Conservation (phyloP, 2,113 vertebrate genomes). For the Alaudala cheleensis region DNA sequence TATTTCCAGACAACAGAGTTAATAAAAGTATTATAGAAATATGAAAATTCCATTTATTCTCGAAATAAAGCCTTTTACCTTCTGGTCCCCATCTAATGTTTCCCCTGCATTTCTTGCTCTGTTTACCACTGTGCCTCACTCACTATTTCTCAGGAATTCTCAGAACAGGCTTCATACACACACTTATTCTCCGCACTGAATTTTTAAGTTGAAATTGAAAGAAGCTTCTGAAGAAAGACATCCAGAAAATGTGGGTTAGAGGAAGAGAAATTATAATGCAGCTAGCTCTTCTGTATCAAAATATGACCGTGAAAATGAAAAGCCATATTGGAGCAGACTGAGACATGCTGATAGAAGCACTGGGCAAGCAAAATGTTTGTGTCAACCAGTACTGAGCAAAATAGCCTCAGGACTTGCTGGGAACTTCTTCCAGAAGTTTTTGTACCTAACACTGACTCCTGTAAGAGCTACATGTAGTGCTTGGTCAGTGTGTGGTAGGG, state of each 20-base stretch:
- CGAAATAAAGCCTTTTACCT: neutral
- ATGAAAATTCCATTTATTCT: neutral
- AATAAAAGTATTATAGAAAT: neutral
- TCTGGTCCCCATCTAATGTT: neutral
- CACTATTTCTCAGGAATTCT: neutral
- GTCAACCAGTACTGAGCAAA: neutral
- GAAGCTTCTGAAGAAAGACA: neutral
- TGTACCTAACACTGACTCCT: neutral
- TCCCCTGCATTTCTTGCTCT: neutral
- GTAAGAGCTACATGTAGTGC: neutral
- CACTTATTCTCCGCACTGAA: neutral
- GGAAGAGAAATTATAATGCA: neutral
- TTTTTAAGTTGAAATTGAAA: neutral
- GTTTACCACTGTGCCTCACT: neutral
- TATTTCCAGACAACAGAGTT: neutral
- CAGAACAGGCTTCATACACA: rapidly evolving
- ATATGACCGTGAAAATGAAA: neutral
- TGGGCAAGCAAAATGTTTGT: neutral
- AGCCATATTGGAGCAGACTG: neutral
- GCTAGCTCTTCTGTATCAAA: neutral
- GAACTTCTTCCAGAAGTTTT: neutral
- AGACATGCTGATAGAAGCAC: neutral
- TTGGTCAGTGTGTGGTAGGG: neutral
- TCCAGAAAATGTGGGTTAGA: neutral
- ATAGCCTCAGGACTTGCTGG: neutral